Conservation (phyloP, 2,888 invertebrate genomes). For the Pilophorus perplexus region DNA sequence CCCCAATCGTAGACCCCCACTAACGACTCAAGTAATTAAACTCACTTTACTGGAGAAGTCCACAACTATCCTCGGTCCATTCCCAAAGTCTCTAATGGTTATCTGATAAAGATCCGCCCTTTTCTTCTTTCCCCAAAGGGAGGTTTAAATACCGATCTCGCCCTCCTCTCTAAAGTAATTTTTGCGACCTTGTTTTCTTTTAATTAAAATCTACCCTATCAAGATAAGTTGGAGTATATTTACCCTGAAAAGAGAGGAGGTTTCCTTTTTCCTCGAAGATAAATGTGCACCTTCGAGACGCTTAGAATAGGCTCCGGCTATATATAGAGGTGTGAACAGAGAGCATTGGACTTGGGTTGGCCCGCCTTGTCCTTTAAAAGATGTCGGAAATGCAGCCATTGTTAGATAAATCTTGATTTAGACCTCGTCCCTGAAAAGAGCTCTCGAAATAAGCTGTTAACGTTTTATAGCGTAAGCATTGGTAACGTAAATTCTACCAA, state of each 20-base stretch:
- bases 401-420: constrained; percentile 18
- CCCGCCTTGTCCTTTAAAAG: constrained; percentile 4
- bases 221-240: constrained; percentile 26
- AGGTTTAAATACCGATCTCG: constrained; percentile 2
- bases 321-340: constrained; percentile 38
- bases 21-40: constrained; percentile 44
- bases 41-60: constrained; percentile 37
- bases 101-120: constrained; percentile 39
- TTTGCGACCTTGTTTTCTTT: constrained; percentile 31
- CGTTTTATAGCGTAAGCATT: too few species aligned
- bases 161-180: constrained; percentile 21
- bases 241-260: constrained; percentile 4
- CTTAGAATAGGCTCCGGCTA: constrained; percentile 28
- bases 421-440: neutral
- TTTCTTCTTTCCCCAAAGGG: constrained; percentile 8
- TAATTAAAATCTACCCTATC: constrained; percentile 27
- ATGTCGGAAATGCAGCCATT: constrained; percentile 28
- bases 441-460: neutral
- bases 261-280: constrained; percentile 29
- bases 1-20: neutral
- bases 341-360: constrained; percentile 28
- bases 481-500: too few species aligned
- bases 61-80: constrained; percentile 37
- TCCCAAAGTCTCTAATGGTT: constrained; percentile 40
- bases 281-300: constrained; percentile 26